Percentiles rank a stretch among this genome's conserved stretches.
Conservation (phyloP, 2,113 vertebrate species). For the Ochotona curzoniae region DNA sequence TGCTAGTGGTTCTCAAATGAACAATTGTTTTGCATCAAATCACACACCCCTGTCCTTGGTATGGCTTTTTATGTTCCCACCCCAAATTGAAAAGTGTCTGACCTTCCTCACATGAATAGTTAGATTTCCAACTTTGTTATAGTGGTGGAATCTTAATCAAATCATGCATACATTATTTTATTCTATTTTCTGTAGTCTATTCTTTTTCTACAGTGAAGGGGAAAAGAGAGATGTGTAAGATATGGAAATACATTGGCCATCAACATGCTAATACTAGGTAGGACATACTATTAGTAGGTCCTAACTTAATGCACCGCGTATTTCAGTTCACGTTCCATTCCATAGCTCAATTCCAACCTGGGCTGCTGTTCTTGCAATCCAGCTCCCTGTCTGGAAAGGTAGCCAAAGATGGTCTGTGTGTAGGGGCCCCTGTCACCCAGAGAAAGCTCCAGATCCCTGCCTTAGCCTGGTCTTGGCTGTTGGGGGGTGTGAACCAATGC, state of each 20-base stretch:
- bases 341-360: too few relatives aligned
- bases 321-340: too few relatives aligned
- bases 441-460: too few relatives aligned
- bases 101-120: neutral
- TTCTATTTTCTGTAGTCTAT: neutral
- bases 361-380: too few relatives aligned
- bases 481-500: too few relatives aligned
- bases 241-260: neutral
- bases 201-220: neutral
- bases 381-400: too few relatives aligned
- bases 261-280: neutral
- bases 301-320: too few relatives aligned
- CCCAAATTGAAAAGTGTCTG: neutral
- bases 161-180: neutral
- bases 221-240: neutral
- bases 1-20: neutral
- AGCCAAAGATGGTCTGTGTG: too few relatives aligned
- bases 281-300: too few relatives aligned
- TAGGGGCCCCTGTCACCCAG: too few relatives aligned
- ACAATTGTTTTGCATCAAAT: neutral
- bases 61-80: neutral
- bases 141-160: neutral
- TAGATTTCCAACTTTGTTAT: neutral
- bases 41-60: neutral
- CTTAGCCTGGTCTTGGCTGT: too few relatives aligned